These are phyloP conservation scores for Girardia tigrina DNA, from an alignment of 2,888 invertebrate species.

Conservation along the genomic window DNA sequence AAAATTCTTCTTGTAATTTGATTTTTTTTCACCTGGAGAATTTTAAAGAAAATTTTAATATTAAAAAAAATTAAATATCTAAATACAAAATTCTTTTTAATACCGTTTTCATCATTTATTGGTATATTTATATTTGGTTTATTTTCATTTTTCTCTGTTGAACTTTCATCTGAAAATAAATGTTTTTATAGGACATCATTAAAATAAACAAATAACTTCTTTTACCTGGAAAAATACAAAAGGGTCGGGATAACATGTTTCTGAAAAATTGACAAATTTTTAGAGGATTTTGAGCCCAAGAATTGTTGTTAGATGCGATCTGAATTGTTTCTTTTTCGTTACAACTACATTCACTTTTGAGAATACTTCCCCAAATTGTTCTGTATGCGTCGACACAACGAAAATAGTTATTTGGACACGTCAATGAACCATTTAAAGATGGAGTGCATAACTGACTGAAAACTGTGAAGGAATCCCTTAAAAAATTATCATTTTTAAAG, in stretches of 20 bases:
- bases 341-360: constrained; percentile 12
- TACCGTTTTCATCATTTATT: constrained; percentile 23
- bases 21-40: too few relatives aligned
- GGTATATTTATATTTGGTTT: neutral
- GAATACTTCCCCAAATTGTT: constrained; percentile 25
- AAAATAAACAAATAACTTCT: too few relatives aligned
- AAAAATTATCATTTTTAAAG: too few relatives aligned
- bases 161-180: neutral
- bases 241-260: neutral
- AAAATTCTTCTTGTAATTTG: too few relatives aligned
- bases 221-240: constrained; percentile 13
- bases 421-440: neutral
- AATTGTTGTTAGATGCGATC: neutral
- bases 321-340: neutral
- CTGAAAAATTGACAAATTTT: constrained; percentile 9
- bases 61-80: neutral
- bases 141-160: neutral
- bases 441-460: constrained; percentile 25
- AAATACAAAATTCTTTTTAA: neutral
- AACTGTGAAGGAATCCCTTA: constrained; percentile 10
- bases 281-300: neutral
- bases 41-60: neutral
- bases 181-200: too few relatives aligned
- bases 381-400: constrained; percentile 28
- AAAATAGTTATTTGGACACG: neutral